A percentile compares a stretch with the other conserved stretches of the same genome.
These are phyloP conservation scores for Hippocampus zosterae DNA, from an alignment of 2,113 vertebrate species.

Conservation along the genomic window DNA sequence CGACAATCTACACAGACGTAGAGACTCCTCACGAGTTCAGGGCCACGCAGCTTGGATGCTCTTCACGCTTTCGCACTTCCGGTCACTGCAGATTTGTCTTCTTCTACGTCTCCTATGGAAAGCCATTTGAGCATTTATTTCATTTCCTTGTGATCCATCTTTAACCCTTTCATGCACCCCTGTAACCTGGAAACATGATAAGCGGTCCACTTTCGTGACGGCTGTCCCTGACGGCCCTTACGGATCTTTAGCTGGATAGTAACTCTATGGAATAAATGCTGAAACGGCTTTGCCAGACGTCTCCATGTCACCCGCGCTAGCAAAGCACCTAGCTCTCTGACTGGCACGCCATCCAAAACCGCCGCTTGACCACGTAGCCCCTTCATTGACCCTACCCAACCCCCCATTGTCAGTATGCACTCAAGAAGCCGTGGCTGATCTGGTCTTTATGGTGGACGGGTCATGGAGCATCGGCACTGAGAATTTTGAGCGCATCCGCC, in stretches of 20 bases:
- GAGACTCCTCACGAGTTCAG: not conserved
- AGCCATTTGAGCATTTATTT: not conserved
- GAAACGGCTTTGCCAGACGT: not conserved
- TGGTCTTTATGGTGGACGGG: conserved; percentile 91
- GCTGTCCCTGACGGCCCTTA: too few relatives aligned
- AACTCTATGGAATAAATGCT: not conserved
- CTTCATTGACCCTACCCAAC: conserved; percentile 21
- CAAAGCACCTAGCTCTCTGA: not conserved
- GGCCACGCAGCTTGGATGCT: conserved; percentile 4
- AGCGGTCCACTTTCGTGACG: too few relatives aligned
- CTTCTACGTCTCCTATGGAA: not conserved
- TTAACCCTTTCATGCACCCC: not conserved
- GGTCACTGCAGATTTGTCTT: not conserved
- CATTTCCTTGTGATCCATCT: not conserved
- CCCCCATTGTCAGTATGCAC: conserved; percentile 79
- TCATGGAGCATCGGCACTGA: conserved; percentile 82
- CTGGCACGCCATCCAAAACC: not conserved
- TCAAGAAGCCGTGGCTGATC: conserved; percentile 80
- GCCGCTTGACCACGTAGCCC: not conserved
- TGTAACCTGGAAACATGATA: too few relatives aligned
- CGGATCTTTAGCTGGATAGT: not conserved
- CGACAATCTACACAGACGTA: too few relatives aligned
- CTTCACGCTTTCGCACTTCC: conserved; percentile 2
- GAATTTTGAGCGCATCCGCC: conserved; percentile 81
- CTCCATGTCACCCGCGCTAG: not conserved